Base-by-base conservation (phyloP, 1,140 invertebrate species). In the Diplogasteroides magnus region DNA sequence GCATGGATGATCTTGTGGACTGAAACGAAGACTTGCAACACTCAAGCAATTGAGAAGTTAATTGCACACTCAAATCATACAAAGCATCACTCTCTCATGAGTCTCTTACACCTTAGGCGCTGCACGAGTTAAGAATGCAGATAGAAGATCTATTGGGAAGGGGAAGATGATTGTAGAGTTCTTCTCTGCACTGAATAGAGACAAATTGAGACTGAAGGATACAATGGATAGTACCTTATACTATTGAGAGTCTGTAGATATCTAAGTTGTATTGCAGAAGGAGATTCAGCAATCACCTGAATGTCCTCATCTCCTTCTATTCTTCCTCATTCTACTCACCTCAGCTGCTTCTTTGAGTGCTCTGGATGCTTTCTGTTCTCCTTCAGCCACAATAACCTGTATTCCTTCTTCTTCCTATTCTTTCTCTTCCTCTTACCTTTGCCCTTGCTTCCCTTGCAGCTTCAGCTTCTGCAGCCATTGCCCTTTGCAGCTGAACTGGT, bases 151-250 rank as follows among this genome's bases (percentile, higher is more conserved):
- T 29, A 78, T 77, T 26, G 79, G 79, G 37, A 81, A 78, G 19
- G 94, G 94, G 85, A 97, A 97, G 68, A 97, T 91, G 79, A 97
- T 97, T 11, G 94, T 97, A 2, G 94, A 96, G 84, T 96, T 97
- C 86, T 97, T 97, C 87, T 97, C 94, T 1, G 93, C 92, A 58
- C 93, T 80, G 68, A 80, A 76, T 57, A 57, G 15, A 0, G 2
- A 57, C 15, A 56, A 26, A 31, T 26, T 23, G 11, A 56, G 15
- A 25, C n/a, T 3, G 37, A 37, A 1, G 2, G 0, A 3, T 28
- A 58, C 15, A 61, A 26, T 26, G n/a, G 27, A 57, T 48, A 62
- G n/a, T 31, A 81, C 59, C 64, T 93, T 31, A 86, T 86, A n/a
- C 80, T 78, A 74, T 83, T 86, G 19, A 88, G 79, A n/a, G 86